phyloP scores from a whole-genome alignment of 2,113 vertebrate species.

The Platysternon megacephalum region DNA sequence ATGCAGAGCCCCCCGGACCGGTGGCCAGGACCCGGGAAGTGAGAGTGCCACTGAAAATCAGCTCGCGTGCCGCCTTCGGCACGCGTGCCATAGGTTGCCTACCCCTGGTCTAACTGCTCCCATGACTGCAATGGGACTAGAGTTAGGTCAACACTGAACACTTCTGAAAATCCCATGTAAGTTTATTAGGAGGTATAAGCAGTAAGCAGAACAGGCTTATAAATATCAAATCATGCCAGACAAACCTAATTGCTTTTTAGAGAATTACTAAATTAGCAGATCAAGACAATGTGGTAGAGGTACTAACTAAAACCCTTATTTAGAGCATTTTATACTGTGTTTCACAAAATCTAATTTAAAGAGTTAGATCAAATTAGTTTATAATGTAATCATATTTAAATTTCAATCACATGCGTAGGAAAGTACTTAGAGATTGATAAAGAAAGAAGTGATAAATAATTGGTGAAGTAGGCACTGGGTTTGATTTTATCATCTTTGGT shows the following conservation, averaged over 20 bases:
- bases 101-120: slow-evolving; percentile 44
- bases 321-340: not conserved
- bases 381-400: not conserved
- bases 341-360: slow-evolving; percentile 8
- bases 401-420: slow-evolving; percentile 9
- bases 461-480: not conserved
- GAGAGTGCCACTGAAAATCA: no score
- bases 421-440: not conserved
- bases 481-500: not conserved
- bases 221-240: slow-evolving; percentile 15
- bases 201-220: not conserved
- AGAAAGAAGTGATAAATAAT: slow-evolving; percentile 8
- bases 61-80: no score
- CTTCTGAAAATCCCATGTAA: slow-evolving; percentile 48
- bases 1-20: no score
- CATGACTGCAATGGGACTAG: slow-evolving; percentile 1
- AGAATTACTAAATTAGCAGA: not conserved
- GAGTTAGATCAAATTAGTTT: not conserved
- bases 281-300: not conserved
- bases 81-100: no score
- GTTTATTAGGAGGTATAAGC: slow-evolving; percentile 32
- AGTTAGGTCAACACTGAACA: slow-evolving; percentile 51
- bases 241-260: not conserved
- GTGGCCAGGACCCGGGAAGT: no score
- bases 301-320: not conserved